A percentile compares a stretch with the other conserved stretches of the same genome.
Evolutionary conservation across 2,888 invertebrate genomes (phyloP).

Genomic region (Eulithis testata): DNA sequence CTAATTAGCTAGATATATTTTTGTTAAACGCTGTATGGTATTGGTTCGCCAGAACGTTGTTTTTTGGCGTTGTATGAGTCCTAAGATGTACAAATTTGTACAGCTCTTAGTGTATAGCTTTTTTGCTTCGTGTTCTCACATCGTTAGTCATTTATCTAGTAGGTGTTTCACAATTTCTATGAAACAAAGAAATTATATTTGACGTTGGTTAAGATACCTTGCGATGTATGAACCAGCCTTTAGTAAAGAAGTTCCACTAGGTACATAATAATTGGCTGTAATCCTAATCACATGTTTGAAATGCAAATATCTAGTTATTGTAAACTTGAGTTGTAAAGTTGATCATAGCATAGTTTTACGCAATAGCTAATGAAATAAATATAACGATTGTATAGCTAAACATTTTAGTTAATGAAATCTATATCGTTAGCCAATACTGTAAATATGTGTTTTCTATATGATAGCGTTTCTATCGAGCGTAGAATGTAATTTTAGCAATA

Average conservation of each 20-base stretch:
- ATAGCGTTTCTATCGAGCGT: constrained; percentile 74
- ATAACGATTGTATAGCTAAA: constrained; percentile 62
- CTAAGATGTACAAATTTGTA: constrained; percentile 35
- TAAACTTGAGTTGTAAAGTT: constrained; percentile 19
- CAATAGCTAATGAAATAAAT: constrained; percentile 59
- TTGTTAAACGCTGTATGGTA: constrained; percentile 71
- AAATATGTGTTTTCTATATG: constrained; percentile 67
- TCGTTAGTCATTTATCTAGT: constrained; percentile 7
- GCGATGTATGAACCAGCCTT: constrained; percentile 17
- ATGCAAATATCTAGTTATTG: constrained; percentile 14
- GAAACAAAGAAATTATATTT: neutral
- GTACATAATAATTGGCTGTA: constrained; percentile 16
- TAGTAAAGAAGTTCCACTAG: constrained; percentile 7
- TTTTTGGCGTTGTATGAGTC: constrained; percentile 27
- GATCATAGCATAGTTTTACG: constrained; percentile 37
- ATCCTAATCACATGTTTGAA: constrained; percentile 10
- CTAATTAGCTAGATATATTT: constrained; percentile 74
- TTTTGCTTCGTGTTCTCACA: constrained; percentile 27
- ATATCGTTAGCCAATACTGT: constrained; percentile 69
- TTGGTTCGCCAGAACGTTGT: constrained; percentile 33
- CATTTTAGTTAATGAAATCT: constrained; percentile 58
- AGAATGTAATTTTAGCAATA: constrained; percentile 74
- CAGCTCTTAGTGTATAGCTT: constrained; percentile 28
- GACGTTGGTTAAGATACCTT: constrained; percentile 5
- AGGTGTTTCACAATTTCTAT: constrained; percentile 9